A percentile compares a stretch with the other conserved stretches of the same genome.
phyloP scores from a whole-genome alignment of 2,797 vertebrate species.

The Rhincodon typus region DNA sequence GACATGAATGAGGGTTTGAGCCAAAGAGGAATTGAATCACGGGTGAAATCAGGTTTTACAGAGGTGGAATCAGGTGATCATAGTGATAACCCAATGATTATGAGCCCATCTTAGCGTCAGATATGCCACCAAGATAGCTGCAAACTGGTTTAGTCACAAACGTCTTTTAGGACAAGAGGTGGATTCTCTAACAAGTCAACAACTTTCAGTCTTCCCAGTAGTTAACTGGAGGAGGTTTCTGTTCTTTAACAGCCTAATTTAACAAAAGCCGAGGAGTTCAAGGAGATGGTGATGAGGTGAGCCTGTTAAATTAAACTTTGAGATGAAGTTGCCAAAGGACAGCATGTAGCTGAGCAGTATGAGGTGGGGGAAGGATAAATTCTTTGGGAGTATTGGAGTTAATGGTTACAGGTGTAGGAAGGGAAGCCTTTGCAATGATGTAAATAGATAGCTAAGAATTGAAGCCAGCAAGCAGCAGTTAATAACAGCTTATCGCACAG shows the following conservation, averaged over 20 bases:
- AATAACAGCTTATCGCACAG: background rate
- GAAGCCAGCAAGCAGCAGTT: background rate
- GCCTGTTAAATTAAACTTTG: background rate
- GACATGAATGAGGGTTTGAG: background rate
- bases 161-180: background rate
- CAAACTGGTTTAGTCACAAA: background rate
- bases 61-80: background rate
- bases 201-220: background rate
- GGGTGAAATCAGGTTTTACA: background rate
- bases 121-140: background rate
- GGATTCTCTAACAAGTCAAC: background rate
- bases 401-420: background rate
- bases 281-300: background rate
- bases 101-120: background rate
- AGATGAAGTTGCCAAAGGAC: background rate
- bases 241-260: background rate
- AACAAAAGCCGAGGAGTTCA: background rate
- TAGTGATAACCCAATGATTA: background rate
- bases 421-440: background rate
- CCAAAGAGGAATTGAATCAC: background rate
- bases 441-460: background rate
- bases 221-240: background rate
- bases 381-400: background rate
- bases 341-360: background rate
- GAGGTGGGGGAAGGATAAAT: background rate